These are phyloP conservation scores for Anguilla rostrata DNA, from an alignment of 2,113 vertebrate species.

Conservation along the genomic window DNA sequence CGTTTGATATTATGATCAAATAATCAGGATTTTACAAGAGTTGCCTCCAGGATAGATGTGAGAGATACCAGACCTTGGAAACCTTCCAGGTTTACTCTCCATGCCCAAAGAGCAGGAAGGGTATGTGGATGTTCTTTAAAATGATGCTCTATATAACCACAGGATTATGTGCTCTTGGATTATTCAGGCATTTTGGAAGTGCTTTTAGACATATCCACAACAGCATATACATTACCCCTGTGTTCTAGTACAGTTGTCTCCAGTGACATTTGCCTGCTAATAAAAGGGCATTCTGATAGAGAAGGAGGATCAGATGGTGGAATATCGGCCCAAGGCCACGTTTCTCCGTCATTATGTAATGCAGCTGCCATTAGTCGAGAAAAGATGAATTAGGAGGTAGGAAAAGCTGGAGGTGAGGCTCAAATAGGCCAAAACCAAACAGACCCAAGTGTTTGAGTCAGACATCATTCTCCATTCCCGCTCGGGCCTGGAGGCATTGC, in stretches of 20 bases:
- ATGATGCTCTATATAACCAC: neutral
- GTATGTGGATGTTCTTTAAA: neutral
- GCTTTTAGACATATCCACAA: neutral
- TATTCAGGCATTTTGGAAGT: neutral
- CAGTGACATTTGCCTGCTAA: neutral
- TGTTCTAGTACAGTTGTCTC: neutral
- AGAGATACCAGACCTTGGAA: neutral
- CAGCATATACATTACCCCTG: neutral
- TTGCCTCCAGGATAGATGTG: neutral
- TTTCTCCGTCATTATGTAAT: conserved; percentile 5
- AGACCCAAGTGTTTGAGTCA: neutral
- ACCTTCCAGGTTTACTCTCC: neutral
- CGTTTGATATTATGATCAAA: neutral
- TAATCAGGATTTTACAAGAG: neutral
- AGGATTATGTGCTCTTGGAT: neutral
- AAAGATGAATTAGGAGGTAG: neutral
- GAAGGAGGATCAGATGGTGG: conserved; percentile 4
- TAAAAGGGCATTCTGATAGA: neutral
- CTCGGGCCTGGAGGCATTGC: neutral
- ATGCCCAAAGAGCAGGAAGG: neutral
- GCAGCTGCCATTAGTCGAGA: neutral
- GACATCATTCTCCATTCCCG: neutral
- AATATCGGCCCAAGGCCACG: neutral
- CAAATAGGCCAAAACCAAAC: neutral
- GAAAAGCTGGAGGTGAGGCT: neutral